Conservation (phyloP, 2,797 vertebrate genomes). For the Scolopax bukidnonensis region DNA sequence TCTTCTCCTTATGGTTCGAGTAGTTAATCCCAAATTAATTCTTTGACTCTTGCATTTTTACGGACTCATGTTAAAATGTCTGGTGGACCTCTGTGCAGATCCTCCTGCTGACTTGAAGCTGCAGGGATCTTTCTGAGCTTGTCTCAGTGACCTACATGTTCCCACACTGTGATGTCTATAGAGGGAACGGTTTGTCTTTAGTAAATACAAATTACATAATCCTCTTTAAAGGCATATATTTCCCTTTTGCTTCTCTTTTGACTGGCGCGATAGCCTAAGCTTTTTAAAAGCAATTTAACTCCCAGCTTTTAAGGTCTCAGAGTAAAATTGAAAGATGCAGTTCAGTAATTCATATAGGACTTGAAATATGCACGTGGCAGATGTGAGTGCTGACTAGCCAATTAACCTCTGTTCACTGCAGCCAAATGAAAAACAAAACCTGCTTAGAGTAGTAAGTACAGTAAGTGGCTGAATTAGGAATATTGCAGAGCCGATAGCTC, state of each 20-base stretch:
- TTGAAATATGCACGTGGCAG: neutral
- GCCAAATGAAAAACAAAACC: slow-evolving; percentile 9
- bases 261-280: neutral
- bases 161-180: neutral
- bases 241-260: slow-evolving; percentile 52
- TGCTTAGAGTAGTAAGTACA: neutral
- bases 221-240: slow-evolving; percentile 46
- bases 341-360: neutral
- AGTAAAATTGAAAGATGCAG: slow-evolving; percentile 61
- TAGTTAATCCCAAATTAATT: slow-evolving; percentile 73
- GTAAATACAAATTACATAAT: slow-evolving; percentile 46
- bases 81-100: neutral
- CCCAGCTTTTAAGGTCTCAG: slow-evolving; percentile 39
- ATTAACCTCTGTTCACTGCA: slow-evolving; percentile 21
- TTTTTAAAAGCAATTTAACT: slow-evolving; percentile 68
- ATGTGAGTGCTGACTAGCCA: slow-evolving; percentile 2
- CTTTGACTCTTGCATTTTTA: slow-evolving; percentile 58
- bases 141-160: slow-evolving; percentile 19
- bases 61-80: slow-evolving; percentile 21
- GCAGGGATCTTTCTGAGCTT: slow-evolving; percentile 25
- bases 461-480: neutral
- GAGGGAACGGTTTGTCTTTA: neutral
- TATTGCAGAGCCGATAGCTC: neutral
- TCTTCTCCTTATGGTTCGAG: slow-evolving; percentile 53
- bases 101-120: neutral